Base-by-base conservation (phyloP, 2,113 vertebrate species). In the Plecturocebus donacophilus region DNA sequence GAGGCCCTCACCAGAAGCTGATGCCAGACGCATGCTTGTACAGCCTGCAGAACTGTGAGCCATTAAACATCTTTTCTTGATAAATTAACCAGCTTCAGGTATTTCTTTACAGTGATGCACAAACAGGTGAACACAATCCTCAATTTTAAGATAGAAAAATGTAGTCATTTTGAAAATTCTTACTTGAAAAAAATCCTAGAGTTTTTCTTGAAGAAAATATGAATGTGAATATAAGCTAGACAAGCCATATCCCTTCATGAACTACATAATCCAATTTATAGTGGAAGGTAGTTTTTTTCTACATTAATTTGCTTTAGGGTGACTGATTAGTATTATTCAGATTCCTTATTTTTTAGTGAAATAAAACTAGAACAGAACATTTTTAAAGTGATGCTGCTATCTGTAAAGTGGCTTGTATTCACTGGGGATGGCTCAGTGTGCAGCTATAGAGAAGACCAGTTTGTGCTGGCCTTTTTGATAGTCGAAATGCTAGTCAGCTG, bases 391-490 rank as follows among this genome's bases (percentile, higher is more conserved):
- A 7, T 42, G 40, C 19, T 52, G 76, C 56, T 30, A 89, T 87
- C 49, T 77, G n/a, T 21, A 16, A 54, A 61, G 12, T 38, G 9
- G 64, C 10, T 21, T 81, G 32, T 6, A 2, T 25, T 38, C 7
- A 0, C 64, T 75, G 40, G 19, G 49, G 6, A 2, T 38, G 23
- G 32, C 8, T 64, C n/a, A 4, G 3, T 40, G 17, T 14, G 87
- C 64, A 45, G 85, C 93, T 92, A 45, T 21, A 3, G 40, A 54
- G 81, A 79, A 90, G 32, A 75, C 71, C 5, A 68, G 95, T 89
- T 98, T 90, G 8, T 54, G 89, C 77, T 94, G 97, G 98, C 98
- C 96, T 98, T 98, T 97, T 82, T 32, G 66, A 86, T 68, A 9
- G 87, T 71, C 95, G 77, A 76, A 16, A 5, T 38, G 80, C 97